Evolutionary conservation across 2,888 invertebrate genomes (phyloP).

Genomic region (Epirrhoe tristata): DNA sequence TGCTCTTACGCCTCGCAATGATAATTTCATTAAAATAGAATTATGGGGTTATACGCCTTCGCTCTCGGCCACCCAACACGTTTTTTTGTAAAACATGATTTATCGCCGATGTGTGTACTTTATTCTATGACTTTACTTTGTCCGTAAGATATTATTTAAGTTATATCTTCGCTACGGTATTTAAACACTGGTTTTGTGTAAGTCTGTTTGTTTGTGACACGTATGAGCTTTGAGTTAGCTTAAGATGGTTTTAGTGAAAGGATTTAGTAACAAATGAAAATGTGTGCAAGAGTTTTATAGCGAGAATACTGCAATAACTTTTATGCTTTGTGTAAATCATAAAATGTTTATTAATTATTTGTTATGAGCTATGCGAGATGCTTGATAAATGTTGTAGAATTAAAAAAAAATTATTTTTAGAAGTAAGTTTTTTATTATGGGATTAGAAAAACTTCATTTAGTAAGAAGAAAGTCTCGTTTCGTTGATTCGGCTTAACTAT

Average conservation of each 20-base stretch:
- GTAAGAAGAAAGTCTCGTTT: too few species aligned
- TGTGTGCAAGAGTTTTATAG: background rate
- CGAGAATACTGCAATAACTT: background rate
- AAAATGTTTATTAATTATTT: too few species aligned
- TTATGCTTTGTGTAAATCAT: background rate
- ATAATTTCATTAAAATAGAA: constrained; percentile 29
- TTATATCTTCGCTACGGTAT: constrained; percentile 18
- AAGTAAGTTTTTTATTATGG: too few species aligned
- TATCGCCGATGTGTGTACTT: constrained; percentile 11
- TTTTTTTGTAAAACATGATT: constrained; percentile 24
- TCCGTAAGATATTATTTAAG: constrained; percentile 14
- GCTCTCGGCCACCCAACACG: constrained; percentile 23
- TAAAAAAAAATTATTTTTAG: too few species aligned
- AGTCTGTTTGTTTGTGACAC: constrained; percentile 7
- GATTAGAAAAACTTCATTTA: too few species aligned
- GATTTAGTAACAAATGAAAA: background rate
- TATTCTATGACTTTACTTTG: constrained; percentile 8
- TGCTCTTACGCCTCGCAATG: constrained; percentile 21
- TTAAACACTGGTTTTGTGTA: constrained; percentile 11
- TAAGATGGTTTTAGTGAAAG: background rate
- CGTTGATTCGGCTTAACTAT: too few species aligned
- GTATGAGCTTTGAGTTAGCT: background rate
- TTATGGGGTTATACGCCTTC: constrained; percentile 21
- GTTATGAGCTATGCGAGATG: too few species aligned
- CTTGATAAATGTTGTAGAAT: too few species aligned